Conservation (phyloP, 2,888 invertebrate genomes). For the Amphimallon solstitiale region DNA sequence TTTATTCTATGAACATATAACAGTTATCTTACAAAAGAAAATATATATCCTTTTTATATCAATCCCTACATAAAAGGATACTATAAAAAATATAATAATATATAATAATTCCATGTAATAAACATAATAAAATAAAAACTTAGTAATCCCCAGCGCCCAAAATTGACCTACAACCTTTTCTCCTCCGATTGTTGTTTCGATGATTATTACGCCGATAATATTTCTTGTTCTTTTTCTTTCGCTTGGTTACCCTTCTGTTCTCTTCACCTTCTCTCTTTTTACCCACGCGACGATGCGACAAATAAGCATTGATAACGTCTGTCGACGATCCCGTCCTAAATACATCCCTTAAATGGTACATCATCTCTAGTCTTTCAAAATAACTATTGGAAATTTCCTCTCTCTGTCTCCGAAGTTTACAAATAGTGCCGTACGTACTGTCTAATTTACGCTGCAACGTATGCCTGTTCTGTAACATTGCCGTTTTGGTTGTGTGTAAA, state of each 20-base stretch:
- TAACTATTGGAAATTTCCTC: slow-evolving; percentile 2
- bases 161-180: not conserved
- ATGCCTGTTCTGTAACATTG: not conserved
- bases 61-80: too few species aligned
- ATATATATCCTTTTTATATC: too few species aligned
- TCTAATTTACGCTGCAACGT: not conserved
- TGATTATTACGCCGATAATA: not conserved
- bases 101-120: not conserved
- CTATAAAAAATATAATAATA: too few species aligned
- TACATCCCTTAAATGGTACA: not conserved
- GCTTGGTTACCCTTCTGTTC: not conserved
- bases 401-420: slow-evolving; percentile 1
- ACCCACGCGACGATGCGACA: slow-evolving; percentile 4
- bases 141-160: too few species aligned
- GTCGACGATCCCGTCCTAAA: not conserved
- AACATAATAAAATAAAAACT: slow-evolving; percentile 21
- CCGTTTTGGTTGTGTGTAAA: not conserved
- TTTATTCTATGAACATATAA: too few species aligned
- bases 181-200: not conserved
- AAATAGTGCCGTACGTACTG: not conserved
- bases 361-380: not conserved
- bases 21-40: too few species aligned
- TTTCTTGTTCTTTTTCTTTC: not conserved
- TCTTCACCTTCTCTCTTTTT: slow-evolving; percentile 1
- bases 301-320: slow-evolving; percentile 4